phyloP scores from a whole-genome alignment of 2,113 vertebrate genomes.

The Periophthalmodon schlosseri region DNA sequence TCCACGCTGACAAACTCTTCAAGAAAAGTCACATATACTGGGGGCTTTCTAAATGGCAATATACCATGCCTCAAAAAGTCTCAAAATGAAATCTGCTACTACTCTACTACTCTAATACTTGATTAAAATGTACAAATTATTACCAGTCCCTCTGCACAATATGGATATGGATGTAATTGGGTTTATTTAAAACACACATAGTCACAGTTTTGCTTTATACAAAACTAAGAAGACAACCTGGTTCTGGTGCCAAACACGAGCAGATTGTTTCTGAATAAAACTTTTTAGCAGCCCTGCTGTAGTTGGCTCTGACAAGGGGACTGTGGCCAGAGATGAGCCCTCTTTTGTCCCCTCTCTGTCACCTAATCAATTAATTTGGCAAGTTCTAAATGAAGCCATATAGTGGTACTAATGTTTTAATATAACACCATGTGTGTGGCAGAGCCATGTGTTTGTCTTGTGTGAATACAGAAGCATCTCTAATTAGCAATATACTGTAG shows the following conservation, averaged over 20 bases:
- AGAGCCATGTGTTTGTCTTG: slow-evolving; percentile 41
- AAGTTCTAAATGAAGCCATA: slow-evolving; percentile 79
- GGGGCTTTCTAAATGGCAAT: slow-evolving; percentile 1
- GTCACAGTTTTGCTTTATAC: not conserved
- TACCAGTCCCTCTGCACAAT: not conserved
- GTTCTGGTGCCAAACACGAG: slow-evolving; percentile 37
- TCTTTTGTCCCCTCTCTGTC: slow-evolving; percentile 71
- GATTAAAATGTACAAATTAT: too few species aligned
- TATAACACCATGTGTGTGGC: slow-evolving; percentile 75
- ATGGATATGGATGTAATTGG: not conserved
- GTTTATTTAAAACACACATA: not conserved
- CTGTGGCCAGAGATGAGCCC: slow-evolving; percentile 63
- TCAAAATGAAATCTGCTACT: not conserved
- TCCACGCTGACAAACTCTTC: slow-evolving; percentile 32
- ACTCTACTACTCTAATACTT: not conserved
- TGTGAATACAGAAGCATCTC: slow-evolving; percentile 30
- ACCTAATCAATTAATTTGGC: slow-evolving; percentile 76
- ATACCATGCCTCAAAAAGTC: not conserved
- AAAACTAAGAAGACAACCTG: not conserved
- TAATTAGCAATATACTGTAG: not conserved
- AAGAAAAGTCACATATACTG: slow-evolving; percentile 5
- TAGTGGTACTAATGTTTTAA: slow-evolving; percentile 82
- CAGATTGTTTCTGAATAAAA: slow-evolving; percentile 47
- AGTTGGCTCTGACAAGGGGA: slow-evolving; percentile 62
- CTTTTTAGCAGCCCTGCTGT: slow-evolving; percentile 53